phyloP scores from a whole-genome alignment of 2,113 vertebrate genomes.

The Fulica atra region DNA sequence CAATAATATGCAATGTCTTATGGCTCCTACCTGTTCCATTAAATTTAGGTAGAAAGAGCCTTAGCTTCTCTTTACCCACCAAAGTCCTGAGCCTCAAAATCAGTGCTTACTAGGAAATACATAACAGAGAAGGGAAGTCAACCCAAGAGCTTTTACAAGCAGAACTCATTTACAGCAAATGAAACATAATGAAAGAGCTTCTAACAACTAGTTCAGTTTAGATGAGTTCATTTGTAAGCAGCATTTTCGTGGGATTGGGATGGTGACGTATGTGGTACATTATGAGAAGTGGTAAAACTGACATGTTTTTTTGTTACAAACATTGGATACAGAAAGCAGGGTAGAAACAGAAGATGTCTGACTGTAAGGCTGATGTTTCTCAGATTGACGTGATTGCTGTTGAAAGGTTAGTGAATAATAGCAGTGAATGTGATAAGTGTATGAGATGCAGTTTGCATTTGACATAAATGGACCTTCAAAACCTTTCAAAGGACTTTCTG shows the following conservation, averaged over 20 bases:
- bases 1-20: slow-evolving; percentile 1
- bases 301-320: neutral
- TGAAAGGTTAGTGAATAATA: neutral
- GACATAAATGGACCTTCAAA: neutral
- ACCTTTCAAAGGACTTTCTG: neutral
- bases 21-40: neutral
- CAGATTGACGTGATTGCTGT: neutral
- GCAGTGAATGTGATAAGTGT: neutral
- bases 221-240: neutral
- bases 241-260: neutral
- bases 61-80: neutral
- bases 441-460: neutral
- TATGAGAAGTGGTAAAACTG: neutral
- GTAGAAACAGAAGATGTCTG: neutral
- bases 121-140: neutral
- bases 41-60: neutral
- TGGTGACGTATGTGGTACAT: neutral
- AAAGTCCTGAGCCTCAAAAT: neutral
- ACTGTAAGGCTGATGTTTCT: neutral
- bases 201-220: neutral
- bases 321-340: neutral
- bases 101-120: neutral
- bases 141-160: neutral
- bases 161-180: neutral
- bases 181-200: neutral